These are phyloP conservation scores for Dasysyrphus tricinctus DNA, from an alignment of 2,888 invertebrate species.

Conservation along the genomic window DNA sequence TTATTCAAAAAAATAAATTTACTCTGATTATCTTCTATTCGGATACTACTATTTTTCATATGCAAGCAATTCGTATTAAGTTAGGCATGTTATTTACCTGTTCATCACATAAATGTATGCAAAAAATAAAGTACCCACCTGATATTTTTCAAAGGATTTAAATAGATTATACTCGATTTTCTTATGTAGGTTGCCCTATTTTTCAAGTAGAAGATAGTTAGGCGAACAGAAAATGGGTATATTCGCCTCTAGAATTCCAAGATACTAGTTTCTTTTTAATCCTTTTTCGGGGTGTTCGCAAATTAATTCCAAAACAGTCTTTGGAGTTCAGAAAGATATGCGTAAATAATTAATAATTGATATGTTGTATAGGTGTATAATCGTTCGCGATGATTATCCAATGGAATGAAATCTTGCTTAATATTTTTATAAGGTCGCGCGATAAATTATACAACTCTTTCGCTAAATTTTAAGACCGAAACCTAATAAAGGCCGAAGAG, in stretches of 20 bases:
- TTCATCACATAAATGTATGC: conserved; percentile 22
- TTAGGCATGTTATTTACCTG: not conserved
- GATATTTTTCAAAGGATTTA: not conserved
- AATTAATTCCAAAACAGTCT: conserved; percentile 12
- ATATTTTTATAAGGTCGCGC: conserved; percentile 33
- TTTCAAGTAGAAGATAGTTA: conserved; percentile 34
- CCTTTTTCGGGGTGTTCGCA: conserved; percentile 15
- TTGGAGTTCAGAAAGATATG: not conserved
- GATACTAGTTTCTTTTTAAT: not conserved
- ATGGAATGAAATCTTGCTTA: conserved; percentile 54
- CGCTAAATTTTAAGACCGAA: conserved; percentile 37
- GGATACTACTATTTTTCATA: conserved; percentile 19
- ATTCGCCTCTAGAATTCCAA: not conserved
- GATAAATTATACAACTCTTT: conserved; percentile 60
- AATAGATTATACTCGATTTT: not conserved
- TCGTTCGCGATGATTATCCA: conserved; percentile 25
- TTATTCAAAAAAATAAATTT: not conserved
- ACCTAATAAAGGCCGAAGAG: conserved; percentile 53
- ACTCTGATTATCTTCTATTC: not conserved
- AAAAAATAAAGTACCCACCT: conserved; percentile 41
- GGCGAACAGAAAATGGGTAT: not conserved
- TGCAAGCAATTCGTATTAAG: not conserved
- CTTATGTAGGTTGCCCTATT: not conserved
- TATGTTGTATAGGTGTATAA: conserved; percentile 33
- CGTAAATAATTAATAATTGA: conserved; percentile 21